Percentiles rank a stretch among this genome's conserved stretches.
Evolutionary conservation across 2,888 invertebrate species (phyloP).

Genomic region (Branchipolynoe longqiensis): DNA sequence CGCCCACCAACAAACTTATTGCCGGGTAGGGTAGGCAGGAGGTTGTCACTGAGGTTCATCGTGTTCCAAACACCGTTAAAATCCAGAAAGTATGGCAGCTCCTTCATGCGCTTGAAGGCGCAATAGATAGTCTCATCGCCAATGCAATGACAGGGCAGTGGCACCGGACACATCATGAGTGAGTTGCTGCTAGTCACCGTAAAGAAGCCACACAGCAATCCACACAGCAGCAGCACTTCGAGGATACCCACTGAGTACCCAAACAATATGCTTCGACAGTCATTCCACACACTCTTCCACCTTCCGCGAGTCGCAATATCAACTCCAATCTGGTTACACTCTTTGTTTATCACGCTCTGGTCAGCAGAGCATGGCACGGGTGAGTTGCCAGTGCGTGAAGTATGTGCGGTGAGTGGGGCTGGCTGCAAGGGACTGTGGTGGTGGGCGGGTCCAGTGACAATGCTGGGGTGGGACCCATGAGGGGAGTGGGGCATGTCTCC

Average conservation of each 20-base stretch:
- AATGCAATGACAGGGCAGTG: slow-evolving; percentile 64
- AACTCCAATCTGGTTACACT: no score
- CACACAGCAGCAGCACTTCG: no score
- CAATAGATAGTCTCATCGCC: slow-evolving; percentile 64
- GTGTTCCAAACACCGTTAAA: slow-evolving; percentile 63
- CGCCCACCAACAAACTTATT: slow-evolving; percentile 60
- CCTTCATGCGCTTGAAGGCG: slow-evolving; percentile 60
- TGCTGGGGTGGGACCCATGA: slow-evolving; percentile 7
- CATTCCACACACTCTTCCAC: no score
- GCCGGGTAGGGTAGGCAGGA: slow-evolving; percentile 58
- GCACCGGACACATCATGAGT: slow-evolving; percentile 62
- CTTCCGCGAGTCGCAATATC: no score
- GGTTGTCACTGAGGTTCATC: slow-evolving; percentile 63
- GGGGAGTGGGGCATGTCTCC: slow-evolving; percentile 38
- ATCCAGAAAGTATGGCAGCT: slow-evolving; percentile 62
- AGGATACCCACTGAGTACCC: no score
- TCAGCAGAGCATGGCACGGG: slow-evolving; percentile 61
- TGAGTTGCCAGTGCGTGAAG: neutral
- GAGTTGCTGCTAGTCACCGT: no score
- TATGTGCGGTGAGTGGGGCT: neutral
- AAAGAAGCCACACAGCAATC: no score
- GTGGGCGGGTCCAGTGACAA: neutral
- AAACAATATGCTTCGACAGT: no score
- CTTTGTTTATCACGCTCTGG: no score
- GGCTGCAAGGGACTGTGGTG: neutral